These are phyloP conservation scores for Leptoteleia sp. DNA, from an alignment of 1,140 invertebrate species.

Conservation along the genomic window DNA sequence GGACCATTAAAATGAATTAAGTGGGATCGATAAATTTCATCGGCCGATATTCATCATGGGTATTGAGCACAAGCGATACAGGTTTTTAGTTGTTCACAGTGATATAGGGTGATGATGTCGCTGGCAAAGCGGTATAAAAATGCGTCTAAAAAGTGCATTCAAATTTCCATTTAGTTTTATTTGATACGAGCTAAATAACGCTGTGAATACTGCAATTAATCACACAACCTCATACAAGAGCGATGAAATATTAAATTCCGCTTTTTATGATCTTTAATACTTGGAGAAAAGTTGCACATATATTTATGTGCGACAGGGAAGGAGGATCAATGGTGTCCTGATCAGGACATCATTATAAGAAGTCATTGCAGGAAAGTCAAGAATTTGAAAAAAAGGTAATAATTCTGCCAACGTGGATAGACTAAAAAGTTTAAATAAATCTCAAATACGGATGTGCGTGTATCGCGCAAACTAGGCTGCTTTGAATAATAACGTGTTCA, in stretches of 20 bases:
- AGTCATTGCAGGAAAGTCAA: too few species aligned
- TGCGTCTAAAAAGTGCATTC: slow-evolving; percentile 20
- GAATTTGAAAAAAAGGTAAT: too few species aligned
- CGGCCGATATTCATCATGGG: slow-evolving; percentile 30
- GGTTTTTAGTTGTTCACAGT: slow-evolving; percentile 30
- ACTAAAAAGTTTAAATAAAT: too few species aligned
- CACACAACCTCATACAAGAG: background rate
- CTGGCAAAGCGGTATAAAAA: slow-evolving; percentile 28
- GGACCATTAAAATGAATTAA: slow-evolving; percentile 59
- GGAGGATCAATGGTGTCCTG: too few species aligned
- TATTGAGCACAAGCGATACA: slow-evolving; percentile 45
- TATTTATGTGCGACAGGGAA: too few species aligned
- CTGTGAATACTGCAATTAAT: slow-evolving; percentile 30
- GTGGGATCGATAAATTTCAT: slow-evolving; percentile 57
- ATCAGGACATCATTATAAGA: too few species aligned
- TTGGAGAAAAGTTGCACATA: too few species aligned
- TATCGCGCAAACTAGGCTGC: too few species aligned
- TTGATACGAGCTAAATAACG: slow-evolving; percentile 9
- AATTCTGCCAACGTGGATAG: too few species aligned
- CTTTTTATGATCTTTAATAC: slow-evolving; percentile 1
- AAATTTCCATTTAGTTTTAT: slow-evolving; percentile 43
- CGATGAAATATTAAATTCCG: background rate
- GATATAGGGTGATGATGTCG: slow-evolving; percentile 31
- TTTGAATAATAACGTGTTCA: too few species aligned
- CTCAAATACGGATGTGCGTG: too few species aligned